Evolutionary conservation across 1,140 invertebrate genomes (phyloP).

Genomic region (Drosophila littoralis): DNA sequence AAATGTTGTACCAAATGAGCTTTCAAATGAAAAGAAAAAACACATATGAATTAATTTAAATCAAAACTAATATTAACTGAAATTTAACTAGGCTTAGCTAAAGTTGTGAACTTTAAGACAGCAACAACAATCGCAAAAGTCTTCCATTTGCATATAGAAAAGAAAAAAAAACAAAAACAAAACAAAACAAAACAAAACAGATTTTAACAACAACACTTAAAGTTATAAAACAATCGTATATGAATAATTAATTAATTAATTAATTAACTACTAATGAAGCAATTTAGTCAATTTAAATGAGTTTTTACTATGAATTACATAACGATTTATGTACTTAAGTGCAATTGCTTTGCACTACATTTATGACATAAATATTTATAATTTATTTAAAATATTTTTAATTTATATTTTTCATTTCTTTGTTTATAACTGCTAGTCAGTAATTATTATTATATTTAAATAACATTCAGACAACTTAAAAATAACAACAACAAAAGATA

Average conservation of each 20-base stretch:
- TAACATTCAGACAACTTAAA: conserved; percentile 58
- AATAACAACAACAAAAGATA: conserved; percentile 15
- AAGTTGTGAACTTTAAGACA: conserved; percentile 67
- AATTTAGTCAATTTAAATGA: conserved; percentile 66
- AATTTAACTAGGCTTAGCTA: conserved; percentile 57
- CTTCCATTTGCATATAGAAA: conserved; percentile 69
- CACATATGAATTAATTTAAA: conserved; percentile 16
- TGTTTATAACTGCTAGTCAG: conserved; percentile 79
- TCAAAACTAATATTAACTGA: background rate
- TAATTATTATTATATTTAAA: conserved; percentile 52
- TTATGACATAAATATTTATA: conserved; percentile 51
- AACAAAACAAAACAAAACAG: background rate
- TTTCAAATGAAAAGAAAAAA: conserved; percentile 53
- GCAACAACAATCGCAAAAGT: conserved; percentile 77
- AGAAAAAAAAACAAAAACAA: background rate
- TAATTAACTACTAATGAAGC: conserved; percentile 50
- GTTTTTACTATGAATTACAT: conserved; percentile 45
- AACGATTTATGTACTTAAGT: conserved; percentile 68
- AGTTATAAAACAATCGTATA: conserved; percentile 37
- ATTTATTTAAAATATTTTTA: conserved; percentile 61
- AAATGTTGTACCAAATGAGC: conserved; percentile 79
- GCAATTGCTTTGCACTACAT: conserved; percentile 32
- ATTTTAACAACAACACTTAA: conserved; percentile 8
- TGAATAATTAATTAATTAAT: conserved; percentile 34
- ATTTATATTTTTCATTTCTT: conserved; percentile 49